Conservation (phyloP, 2,888 invertebrate species). For the Pyrrhosoma nymphula region DNA sequence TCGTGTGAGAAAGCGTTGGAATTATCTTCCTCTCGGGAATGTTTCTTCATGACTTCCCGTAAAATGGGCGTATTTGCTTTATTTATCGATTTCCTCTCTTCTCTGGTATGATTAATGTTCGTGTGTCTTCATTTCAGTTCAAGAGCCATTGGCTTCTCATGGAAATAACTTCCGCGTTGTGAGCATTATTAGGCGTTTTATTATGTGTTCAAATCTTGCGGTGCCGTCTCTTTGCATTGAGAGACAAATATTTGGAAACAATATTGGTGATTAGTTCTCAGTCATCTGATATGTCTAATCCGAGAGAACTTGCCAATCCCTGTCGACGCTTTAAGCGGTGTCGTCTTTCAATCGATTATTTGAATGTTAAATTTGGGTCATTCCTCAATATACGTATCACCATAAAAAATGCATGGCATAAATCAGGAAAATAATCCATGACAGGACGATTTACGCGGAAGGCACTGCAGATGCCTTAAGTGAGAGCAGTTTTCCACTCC, state of each 20-base stretch:
- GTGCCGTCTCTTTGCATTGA: not conserved
- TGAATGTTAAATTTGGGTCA: not conserved
- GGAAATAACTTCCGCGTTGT: not conserved
- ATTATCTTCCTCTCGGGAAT: slow-evolving; percentile 34
- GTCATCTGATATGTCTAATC: not conserved
- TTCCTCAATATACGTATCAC: not conserved
- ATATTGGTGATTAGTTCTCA: not conserved
- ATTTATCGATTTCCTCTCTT: not conserved
- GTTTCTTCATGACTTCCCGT: slow-evolving; percentile 33
- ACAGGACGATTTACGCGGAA: no score
- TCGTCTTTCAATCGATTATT: not conserved
- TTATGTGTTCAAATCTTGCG: no score
- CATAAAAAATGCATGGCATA: not conserved
- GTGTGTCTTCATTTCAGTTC: not conserved
- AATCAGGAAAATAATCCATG: not conserved
- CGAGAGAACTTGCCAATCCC: not conserved
- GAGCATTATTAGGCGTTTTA: not conserved
- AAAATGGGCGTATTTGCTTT: slow-evolving; percentile 40
- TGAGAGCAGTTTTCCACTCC: not conserved
- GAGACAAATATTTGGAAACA: not conserved
- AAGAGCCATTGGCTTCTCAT: not conserved
- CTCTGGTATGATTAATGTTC: slow-evolving; percentile 10
- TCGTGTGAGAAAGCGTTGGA: not conserved
- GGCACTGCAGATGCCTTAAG: no score
- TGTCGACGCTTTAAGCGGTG: not conserved